Evolutionary conservation across 2,113 vertebrate species (phyloP).

Genomic region (Rattus norvegicus): DNA sequence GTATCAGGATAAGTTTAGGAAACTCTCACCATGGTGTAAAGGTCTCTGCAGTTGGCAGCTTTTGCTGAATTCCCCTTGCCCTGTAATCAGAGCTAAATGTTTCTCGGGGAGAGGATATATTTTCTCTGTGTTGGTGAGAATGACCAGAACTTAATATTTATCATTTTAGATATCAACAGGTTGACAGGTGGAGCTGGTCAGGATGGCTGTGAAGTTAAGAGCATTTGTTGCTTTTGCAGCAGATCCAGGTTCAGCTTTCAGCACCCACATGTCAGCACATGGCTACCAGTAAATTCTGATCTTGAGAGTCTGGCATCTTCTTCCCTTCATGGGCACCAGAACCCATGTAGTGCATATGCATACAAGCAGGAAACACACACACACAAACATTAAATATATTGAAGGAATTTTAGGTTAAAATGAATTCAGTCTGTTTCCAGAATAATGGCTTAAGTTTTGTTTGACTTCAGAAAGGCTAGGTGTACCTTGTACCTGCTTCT

Average conservation of each 20-base stretch:
- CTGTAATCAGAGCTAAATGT: background rate
- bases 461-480: fast-evolving
- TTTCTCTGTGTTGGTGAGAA: background rate
- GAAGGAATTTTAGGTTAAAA: no score
- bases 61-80: background rate
- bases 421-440: no score
- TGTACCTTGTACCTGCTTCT: background rate
- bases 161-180: background rate
- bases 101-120: background rate
- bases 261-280: background rate
- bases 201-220: background rate
- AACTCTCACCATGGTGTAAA: background rate
- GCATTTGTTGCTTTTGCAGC: background rate
- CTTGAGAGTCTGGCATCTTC: no score
- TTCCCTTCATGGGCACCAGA: background rate
- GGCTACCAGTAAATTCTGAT: background rate
- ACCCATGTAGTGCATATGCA: no score
- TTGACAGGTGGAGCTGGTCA: background rate
- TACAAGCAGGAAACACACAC: no score
- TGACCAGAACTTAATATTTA: background rate
- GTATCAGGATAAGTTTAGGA: background rate
- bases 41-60: background rate
- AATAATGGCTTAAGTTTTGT: background rate
- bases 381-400: no score
- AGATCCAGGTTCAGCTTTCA: background rate